These are phyloP conservation scores for Gymnocephalus cernua DNA, from an alignment of 2,113 vertebrate genomes.

Conservation along the genomic window DNA sequence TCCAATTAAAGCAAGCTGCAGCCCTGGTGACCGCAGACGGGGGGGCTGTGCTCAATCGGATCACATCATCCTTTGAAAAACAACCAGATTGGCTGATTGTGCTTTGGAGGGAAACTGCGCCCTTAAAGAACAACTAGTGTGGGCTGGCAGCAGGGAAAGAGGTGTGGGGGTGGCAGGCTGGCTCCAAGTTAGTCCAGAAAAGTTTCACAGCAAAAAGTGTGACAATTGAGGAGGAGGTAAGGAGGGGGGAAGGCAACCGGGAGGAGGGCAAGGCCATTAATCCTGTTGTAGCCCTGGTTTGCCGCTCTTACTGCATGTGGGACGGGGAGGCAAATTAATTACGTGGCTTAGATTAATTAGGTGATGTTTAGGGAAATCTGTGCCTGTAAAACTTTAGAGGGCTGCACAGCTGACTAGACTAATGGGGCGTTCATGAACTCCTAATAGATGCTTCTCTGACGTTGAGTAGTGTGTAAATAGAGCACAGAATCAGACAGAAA, in stretches of 20 bases:
- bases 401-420: slow-evolving; percentile 73
- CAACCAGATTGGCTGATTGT: slow-evolving; percentile 68
- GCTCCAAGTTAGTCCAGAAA: slow-evolving; percentile 54
- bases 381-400: slow-evolving; percentile 73
- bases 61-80: slow-evolving; percentile 77
- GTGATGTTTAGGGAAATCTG: slow-evolving; percentile 76
- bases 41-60: slow-evolving; percentile 63
- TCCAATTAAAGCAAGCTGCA: slow-evolving; percentile 79
- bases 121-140: slow-evolving; percentile 65
- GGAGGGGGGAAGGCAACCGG: slow-evolving; percentile 3
- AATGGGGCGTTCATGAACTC: slow-evolving; percentile 78
- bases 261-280: slow-evolving; percentile 60
- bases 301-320: slow-evolving; percentile 60
- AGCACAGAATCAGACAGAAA: slow-evolving; percentile 1
- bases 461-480: slow-evolving; percentile 15
- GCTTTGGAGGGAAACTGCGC: slow-evolving; percentile 60
- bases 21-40: slow-evolving; percentile 61
- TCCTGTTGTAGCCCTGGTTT: slow-evolving; percentile 52
- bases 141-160: slow-evolving; percentile 31
- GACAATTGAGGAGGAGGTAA: slow-evolving; percentile 22
- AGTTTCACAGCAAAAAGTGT: slow-evolving; percentile 53
- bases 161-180: slow-evolving; percentile 11
- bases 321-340: slow-evolving; percentile 72
- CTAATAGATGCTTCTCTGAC: slow-evolving; percentile 71
- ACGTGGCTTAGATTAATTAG: slow-evolving; percentile 77